Evolutionary conservation across 2,888 invertebrate genomes (phyloP).

Genomic region (Plutella xylostella): DNA sequence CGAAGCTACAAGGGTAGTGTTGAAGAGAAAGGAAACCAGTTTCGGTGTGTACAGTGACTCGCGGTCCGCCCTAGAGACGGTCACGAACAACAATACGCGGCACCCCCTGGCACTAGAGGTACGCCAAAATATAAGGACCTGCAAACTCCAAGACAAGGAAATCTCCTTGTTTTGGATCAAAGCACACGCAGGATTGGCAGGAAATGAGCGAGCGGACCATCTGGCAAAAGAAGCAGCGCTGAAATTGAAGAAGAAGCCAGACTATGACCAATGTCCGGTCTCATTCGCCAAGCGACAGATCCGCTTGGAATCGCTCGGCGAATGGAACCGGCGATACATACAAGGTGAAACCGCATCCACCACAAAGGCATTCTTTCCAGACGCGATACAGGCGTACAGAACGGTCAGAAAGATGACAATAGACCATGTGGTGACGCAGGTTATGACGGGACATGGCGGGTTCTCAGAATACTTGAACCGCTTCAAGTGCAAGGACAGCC

Average conservation of each 20-base stretch:
- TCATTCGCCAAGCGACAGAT: constrained; percentile 5
- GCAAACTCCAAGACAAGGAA: not conserved
- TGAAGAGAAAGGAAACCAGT: not conserved
- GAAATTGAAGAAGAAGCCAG: not conserved
- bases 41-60: constrained; percentile 8
- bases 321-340: constrained; percentile 8
- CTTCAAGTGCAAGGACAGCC: constrained; percentile 11
- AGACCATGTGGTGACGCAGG: not conserved
- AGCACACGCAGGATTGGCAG: constrained; percentile 8
- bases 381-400: not conserved
- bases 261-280: constrained; percentile 9
- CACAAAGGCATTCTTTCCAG: constrained; percentile 5
- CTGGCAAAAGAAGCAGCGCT: constrained; percentile 13
- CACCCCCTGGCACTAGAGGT: not conserved
- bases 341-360: not conserved
- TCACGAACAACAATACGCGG: not conserved
- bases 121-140: not conserved
- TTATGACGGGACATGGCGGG: constrained; percentile 14
- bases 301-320: not conserved
- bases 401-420: not conserved
- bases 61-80: constrained; percentile 5
- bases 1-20: not conserved
- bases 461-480: constrained; percentile 11
- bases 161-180: constrained; percentile 10
- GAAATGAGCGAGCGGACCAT: constrained; percentile 13